These are phyloP conservation scores for Conops quadrifasciatus DNA, from an alignment of 2,888 invertebrate species.

Conservation along the genomic window DNA sequence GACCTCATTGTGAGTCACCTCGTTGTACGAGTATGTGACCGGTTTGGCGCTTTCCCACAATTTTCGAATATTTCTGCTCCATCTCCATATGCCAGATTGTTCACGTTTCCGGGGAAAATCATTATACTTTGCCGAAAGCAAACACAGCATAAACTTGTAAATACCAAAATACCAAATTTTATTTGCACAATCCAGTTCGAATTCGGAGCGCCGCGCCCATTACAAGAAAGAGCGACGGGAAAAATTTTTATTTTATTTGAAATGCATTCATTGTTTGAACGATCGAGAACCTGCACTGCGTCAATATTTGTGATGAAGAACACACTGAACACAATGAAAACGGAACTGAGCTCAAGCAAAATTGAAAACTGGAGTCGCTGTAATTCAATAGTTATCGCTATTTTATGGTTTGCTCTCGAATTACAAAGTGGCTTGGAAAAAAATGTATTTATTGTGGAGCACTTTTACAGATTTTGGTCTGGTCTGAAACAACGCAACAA, in stretches of 20 bases:
- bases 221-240: neutral
- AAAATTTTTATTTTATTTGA: neutral
- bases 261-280: slow-evolving; percentile 21
- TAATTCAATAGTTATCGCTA: slow-evolving; percentile 23
- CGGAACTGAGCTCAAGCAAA: neutral
- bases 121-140: neutral
- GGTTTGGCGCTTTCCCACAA: too few species aligned
- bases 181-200: neutral
- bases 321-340: neutral
- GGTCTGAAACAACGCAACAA: too few species aligned
- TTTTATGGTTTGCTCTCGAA: slow-evolving; percentile 5
- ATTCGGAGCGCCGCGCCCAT: neutral
- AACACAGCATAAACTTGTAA: neutral
- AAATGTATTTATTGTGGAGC: too few species aligned
- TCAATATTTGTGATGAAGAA: slow-evolving; percentile 14
- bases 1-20: too few species aligned
- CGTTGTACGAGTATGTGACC: too few species aligned
- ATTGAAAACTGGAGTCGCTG: neutral
- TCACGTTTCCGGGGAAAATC: slow-evolving; percentile 5
- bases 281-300: neutral
- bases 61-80: too few species aligned
- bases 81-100: neutral
- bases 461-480: too few species aligned
- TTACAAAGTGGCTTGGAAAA: too few species aligned
- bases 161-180: neutral